Base-by-base conservation (phyloP, 2,888 invertebrate species). In the Anthrax anthrax region DNA sequence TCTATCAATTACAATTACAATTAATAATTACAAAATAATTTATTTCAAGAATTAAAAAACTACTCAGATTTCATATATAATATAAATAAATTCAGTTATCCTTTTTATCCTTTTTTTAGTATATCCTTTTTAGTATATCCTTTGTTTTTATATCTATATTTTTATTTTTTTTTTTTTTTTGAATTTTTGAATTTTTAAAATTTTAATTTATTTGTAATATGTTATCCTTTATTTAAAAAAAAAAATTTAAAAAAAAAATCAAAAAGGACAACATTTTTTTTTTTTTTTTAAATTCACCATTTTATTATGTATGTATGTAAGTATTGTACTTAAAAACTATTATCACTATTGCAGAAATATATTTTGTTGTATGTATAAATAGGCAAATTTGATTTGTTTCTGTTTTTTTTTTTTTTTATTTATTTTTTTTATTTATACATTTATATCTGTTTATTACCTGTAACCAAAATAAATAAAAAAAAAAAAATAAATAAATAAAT, bases 281-380 rank as follows among this genome's bases (percentile, higher is more conserved):
- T 27, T 27, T 27, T 27, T 9, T 27, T 8, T 27, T 1, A 8
- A 23, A 6, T 4, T 27, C 9, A 9, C 23, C 9, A 27, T 27
- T 27, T 5, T 27, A 8, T 23, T 23, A 8, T 27, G 23, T 27
- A n/a, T n/a, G n/a, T n/a, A n/a, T n/a, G n/a, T n/a, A n/a, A n/a
- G n/a, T n/a, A n/a, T n/a, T n/a, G n/a, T 49, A 49, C 54, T 54
- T 54, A 54, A 60, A 58, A 65, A 64, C 65, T 65, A 65, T 65
- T 65, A 65, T 65, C 65, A 65, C 65, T 65, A 65, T 65, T 65
- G 65, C 64, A 65, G 65, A 64, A 65, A n/a, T n/a, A n/a, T n/a
- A n/a, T n/a, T n/a, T n/a, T 59, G 60, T 61, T 60, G 60, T 62
- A 44, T 45, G 37, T 23, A 23, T 23, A 8, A n/a, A 40, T 45